These are phyloP conservation scores for Rhagologus leucostigma DNA, from an alignment of 2,113 vertebrate species.

Conservation along the genomic window DNA sequence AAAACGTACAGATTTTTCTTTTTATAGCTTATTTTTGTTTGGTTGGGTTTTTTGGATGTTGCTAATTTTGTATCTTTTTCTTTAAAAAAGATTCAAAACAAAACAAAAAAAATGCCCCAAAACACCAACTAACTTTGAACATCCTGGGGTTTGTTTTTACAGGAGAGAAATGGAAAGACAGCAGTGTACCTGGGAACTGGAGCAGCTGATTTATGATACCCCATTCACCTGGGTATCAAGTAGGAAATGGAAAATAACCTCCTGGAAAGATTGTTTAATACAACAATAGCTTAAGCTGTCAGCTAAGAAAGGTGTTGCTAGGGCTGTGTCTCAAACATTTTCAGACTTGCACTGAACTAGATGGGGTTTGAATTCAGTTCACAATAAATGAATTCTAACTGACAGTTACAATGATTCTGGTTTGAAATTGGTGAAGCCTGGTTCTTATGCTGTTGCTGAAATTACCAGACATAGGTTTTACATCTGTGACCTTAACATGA, in stretches of 20 bases:
- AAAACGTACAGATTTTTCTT: background rate
- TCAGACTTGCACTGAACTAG: background rate
- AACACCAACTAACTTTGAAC: background rate
- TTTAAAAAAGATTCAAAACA: background rate
- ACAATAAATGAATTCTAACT: background rate
- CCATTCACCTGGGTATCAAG: background rate
- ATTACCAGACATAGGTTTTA: background rate
- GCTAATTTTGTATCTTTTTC: background rate
- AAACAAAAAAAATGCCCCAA: background rate
- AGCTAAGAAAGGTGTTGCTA: background rate
- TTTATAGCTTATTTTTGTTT: background rate
- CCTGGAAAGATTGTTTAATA: background rate
- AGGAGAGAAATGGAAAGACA: background rate
- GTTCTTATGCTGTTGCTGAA: background rate
- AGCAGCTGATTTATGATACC: background rate
- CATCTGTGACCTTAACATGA: background rate
- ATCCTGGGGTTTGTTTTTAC: background rate
- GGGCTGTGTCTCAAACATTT: background rate
- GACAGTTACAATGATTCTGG: background rate
- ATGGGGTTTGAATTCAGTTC: background rate
- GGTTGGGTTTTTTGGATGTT: background rate
- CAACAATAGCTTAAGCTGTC: background rate
- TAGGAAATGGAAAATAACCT: background rate
- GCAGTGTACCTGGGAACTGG: background rate
- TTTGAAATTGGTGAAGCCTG: background rate